phyloP scores from a whole-genome alignment of 2,888 invertebrate genomes.

The Auanema sp. region DNA sequence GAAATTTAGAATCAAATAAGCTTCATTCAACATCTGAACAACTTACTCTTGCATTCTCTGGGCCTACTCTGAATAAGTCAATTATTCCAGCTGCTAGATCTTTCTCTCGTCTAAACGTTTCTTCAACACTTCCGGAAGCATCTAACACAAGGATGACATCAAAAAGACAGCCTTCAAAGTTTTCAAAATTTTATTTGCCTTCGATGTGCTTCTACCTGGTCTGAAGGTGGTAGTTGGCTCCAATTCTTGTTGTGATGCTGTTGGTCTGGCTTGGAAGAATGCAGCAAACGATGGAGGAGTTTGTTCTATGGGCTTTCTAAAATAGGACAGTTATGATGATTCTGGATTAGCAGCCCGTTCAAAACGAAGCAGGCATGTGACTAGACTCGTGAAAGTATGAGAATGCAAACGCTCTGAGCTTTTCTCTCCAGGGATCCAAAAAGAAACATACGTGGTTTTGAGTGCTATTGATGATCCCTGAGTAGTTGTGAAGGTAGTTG shows the following conservation, averaged over 20 bases:
- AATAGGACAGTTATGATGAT: too few relatives aligned
- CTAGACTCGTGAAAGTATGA: too few relatives aligned
- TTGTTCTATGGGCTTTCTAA: too few relatives aligned
- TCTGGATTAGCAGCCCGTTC: too few relatives aligned
- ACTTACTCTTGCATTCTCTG: constrained; percentile 44
- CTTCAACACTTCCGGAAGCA: constrained; percentile 48
- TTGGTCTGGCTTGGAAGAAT: constrained; percentile 14
- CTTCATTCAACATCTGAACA: background rate
- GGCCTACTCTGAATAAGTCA: constrained; percentile 36
- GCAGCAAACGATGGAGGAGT: constrained; percentile 14
- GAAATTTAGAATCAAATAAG: background rate
- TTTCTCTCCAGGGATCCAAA: too few relatives aligned
- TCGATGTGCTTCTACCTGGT: constrained; percentile 5
- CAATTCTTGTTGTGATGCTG: constrained; percentile 8
- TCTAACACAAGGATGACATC: constrained; percentile 52
- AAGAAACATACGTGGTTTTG: too few relatives aligned
- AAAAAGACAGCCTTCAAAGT: constrained; percentile 38
- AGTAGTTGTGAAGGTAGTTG: too few relatives aligned
- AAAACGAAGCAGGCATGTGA: too few relatives aligned
- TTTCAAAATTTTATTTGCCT: background rate
- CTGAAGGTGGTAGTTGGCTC: constrained; percentile 17
- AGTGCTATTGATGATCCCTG: too few relatives aligned
- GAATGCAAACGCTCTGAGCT: too few relatives aligned
- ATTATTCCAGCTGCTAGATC: constrained; percentile 46
- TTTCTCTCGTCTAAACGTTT: constrained; percentile 51